Conservation (phyloP, 2,797 vertebrate species). For the Cygnus olor region DNA sequence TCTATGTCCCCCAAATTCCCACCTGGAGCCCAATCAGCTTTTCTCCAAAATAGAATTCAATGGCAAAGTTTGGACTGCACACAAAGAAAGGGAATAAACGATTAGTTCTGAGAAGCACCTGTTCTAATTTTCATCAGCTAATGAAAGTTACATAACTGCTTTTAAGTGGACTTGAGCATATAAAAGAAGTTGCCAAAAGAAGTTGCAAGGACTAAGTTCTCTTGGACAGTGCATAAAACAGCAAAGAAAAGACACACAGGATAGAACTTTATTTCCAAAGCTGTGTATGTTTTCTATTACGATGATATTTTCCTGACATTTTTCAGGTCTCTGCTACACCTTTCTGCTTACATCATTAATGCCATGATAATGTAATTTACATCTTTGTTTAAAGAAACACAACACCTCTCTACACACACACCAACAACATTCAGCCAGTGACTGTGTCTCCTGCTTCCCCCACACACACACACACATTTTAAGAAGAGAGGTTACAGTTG, state of each 20-base stretch:
- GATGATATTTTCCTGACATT: not conserved
- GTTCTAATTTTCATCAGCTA: not conserved
- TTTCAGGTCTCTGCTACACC: not conserved
- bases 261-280: not conserved
- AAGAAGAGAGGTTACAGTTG: not conserved
- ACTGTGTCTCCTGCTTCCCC: not conserved
- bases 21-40: not conserved
- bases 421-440: not conserved
- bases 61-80: not conserved
- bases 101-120: not conserved
- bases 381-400: not conserved
- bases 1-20: not conserved
- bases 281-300: not conserved
- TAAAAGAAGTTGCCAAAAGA: not conserved
- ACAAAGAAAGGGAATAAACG: not conserved
- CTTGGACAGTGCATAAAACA: not conserved
- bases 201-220: not conserved
- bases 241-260: not conserved
- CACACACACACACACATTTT: not conserved
- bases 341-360: not conserved
- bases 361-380: not conserved
- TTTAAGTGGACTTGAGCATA: not conserved
- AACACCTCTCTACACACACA: not conserved
- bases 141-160: not conserved
- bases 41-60: not conserved